These are phyloP conservation scores for Microtus richardsoni DNA, from an alignment of 2,113 vertebrate genomes.

Conservation along the genomic window DNA sequence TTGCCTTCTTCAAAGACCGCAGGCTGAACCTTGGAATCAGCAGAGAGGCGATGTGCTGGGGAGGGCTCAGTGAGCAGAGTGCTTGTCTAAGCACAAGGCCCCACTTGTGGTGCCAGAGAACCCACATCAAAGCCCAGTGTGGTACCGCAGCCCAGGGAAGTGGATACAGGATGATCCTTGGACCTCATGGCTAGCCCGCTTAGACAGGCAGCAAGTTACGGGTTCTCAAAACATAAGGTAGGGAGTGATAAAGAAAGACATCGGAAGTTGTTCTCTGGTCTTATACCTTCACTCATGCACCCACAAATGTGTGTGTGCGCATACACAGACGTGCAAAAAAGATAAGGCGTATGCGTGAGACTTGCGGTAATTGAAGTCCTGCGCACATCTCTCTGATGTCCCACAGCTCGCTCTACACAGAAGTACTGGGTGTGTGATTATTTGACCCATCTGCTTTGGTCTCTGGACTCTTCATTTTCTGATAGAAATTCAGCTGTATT, in stretches of 20 bases:
- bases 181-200: background rate
- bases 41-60: background rate
- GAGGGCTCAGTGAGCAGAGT: background rate
- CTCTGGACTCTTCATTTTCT: background rate
- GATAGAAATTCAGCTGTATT: background rate
- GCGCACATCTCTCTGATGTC: background rate
- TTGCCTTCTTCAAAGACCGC: conserved; percentile 17
- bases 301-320: no score
- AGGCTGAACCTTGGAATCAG: background rate
- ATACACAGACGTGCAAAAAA: no score
- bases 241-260: background rate
- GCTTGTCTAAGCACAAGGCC: no score
- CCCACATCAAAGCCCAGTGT: background rate
- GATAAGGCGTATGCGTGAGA: background rate
- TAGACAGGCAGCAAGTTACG: background rate
- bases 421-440: background rate
- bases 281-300: background rate
- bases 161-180: background rate
- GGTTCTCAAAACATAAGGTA: background rate
- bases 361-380: background rate
- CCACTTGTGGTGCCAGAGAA: background rate
- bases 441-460: background rate
- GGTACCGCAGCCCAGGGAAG: background rate
- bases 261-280: background rate
- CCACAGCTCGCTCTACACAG: background rate